Conservation (phyloP, 2,113 vertebrate genomes). For the Phylloscopus whistleri region DNA sequence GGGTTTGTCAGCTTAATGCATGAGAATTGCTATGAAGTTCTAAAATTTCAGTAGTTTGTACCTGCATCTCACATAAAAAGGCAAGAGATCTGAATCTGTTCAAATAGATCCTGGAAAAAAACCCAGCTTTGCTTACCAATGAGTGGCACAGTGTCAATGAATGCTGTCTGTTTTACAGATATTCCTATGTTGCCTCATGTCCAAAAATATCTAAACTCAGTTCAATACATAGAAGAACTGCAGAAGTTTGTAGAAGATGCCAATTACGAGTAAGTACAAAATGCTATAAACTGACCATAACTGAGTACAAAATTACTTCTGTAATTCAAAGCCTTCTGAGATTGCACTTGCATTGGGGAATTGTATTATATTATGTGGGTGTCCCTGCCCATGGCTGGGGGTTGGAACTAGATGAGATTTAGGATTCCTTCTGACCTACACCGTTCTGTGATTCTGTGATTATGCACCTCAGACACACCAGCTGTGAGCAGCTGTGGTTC, state of each 20-base stretch:
- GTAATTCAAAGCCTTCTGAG: neutral
- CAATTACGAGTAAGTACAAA: conserved; percentile 93
- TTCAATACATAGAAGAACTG: conserved; percentile 97
- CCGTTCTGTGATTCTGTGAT: neutral
- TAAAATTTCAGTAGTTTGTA: neutral
- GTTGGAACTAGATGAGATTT: neutral
- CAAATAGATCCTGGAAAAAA: neutral
- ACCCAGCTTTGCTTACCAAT: neutral
- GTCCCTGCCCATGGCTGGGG: neutral
- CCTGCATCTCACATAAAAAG: neutral
- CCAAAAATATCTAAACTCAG: conserved; percentile 97
- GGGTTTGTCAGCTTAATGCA: neutral
- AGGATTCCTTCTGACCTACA: too few species aligned
- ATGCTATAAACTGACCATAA: neutral
- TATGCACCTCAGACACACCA: neutral
- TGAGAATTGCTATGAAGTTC: neutral
- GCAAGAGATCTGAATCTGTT: neutral
- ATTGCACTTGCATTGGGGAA: neutral
- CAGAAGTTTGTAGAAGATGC: conserved; percentile 99
- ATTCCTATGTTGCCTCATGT: conserved; percentile 92
- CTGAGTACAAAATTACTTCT: neutral
- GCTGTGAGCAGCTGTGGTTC: neutral
- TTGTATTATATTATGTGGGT: neutral
- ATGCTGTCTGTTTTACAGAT: conserved; percentile 75
- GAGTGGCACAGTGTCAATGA: neutral